Conservation (phyloP, 2,888 invertebrate species). For the Cheilosia scutellata region DNA sequence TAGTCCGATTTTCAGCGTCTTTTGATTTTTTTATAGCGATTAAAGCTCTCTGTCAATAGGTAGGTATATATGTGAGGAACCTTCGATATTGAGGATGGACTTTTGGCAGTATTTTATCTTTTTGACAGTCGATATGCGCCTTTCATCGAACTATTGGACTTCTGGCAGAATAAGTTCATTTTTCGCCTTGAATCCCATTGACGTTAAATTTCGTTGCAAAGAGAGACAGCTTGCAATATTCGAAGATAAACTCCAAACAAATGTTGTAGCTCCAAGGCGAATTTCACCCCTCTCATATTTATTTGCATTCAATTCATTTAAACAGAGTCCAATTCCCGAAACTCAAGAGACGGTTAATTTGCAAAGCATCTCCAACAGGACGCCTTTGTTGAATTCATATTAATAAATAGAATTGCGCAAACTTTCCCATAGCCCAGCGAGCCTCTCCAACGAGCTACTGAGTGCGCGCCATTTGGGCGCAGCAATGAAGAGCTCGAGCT, state of each 20-base stretch:
- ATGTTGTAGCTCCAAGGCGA: conserved; percentile 11
- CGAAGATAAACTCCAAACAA: background rate
- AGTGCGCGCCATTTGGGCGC: background rate
- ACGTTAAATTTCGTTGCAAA: background rate
- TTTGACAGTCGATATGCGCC: too few relatives aligned
- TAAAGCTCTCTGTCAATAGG: too few relatives aligned
- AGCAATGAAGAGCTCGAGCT: background rate
- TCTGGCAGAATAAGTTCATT: too few relatives aligned
- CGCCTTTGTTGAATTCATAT: conserved; percentile 50
- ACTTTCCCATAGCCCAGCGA: conserved; percentile 51
- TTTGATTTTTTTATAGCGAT: too few relatives aligned
- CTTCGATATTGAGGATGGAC: too few relatives aligned
- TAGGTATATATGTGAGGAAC: too few relatives aligned
- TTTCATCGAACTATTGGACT: too few relatives aligned
- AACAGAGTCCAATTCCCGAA: conserved; percentile 20
- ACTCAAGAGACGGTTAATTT: conserved; percentile 40
- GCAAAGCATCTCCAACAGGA: conserved; percentile 10
- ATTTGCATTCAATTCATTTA: conserved; percentile 23
- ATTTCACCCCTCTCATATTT: background rate
- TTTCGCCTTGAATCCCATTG: too few relatives aligned
- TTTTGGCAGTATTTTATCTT: too few relatives aligned
- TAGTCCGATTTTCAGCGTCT: too few relatives aligned
- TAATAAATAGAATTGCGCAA: conserved; percentile 63
- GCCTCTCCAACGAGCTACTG: background rate
- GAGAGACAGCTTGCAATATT: background rate